phyloP scores from a whole-genome alignment of 2,113 vertebrate species.

The Eptesicus fuscus region DNA sequence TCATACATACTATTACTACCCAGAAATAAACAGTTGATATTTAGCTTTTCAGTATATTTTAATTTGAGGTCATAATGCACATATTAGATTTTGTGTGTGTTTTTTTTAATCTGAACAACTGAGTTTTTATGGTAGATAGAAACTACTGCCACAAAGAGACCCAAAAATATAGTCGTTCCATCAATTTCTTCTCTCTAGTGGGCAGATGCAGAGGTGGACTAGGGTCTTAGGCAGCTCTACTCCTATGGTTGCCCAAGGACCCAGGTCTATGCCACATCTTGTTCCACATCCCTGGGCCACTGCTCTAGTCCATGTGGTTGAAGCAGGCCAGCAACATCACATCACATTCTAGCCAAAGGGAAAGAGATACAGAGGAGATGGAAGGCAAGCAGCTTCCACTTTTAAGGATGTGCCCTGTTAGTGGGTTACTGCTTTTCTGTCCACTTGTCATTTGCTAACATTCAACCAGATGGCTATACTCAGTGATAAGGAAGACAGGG shows the following conservation, averaged over 20 bases:
- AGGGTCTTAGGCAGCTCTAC: background rate
- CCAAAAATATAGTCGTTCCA: background rate
- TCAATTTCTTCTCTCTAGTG: background rate
- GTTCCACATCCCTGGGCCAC: fast-evolving
- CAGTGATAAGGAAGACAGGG: background rate
- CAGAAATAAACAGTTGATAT: background rate
- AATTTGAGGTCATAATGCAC: background rate
- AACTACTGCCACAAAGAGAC: background rate
- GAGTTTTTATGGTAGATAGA: background rate
- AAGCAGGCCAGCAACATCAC: background rate
- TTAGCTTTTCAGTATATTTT: background rate
- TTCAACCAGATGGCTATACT: background rate
- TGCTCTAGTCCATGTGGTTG: background rate
- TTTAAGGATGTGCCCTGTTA: background rate
- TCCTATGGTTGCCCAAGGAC: background rate
- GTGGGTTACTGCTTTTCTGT: background rate
- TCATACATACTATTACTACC: background rate
- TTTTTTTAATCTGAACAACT: background rate
- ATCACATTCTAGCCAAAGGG: background rate
- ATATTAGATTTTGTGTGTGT: background rate
- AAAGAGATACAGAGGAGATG: background rate
- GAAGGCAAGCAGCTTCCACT: background rate
- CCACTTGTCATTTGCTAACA: background rate
- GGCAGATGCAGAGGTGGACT: background rate
- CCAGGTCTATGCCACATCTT: background rate